Base-by-base conservation (phyloP, 2,113 vertebrate species). In the Zapornia atra region DNA sequence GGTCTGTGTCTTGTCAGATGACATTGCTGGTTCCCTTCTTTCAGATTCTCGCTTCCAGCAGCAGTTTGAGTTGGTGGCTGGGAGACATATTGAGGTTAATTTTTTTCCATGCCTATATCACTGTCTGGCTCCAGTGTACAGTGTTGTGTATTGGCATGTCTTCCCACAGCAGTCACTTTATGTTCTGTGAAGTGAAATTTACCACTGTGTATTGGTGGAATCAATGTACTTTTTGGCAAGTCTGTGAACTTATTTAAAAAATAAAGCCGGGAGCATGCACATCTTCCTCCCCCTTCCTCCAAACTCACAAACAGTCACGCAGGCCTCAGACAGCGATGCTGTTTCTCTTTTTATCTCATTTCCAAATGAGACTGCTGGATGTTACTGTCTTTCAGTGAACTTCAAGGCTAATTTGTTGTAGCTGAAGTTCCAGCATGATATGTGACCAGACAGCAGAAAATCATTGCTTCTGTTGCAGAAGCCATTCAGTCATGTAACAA, bases 361-460 rank as follows among this genome's bases (percentile, higher is more conserved):
- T 90, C 61, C 20, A 48, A 90, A 48, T 56, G 48, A 68, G 48
- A 21, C 34, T 60, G 18, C 25, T 87, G 29, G 13, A 38, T 91
- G 34, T 64, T 86, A 54, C 56, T 79, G 69, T 38, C 75, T 91
- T 94, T 68, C 90, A 68, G 31, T 68, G 51, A 85, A 68, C 73
- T 90, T 96, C 65, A 60, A 79, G 68, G 20, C 4, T 75, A 60
- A 53, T 71, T 91, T 56, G 26, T 64, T 70, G 65, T 78, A 82
- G 69, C 56, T 89, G 60, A 94, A 84, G 56, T 54, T 92, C 15
- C 31, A 81, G 70, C 38, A 13, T 54, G 60, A 4, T 89, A 91
- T 46, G 65, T 68, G 92, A 94, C 90, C 61, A 89, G 92, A 84
- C 81, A 94, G 87, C 78, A 95, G 90, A 94, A 95, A 94, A 75